Evolutionary conservation across 2,797 vertebrate genomes (phyloP).

Genomic region (Urosaurus nigricauda): DNA sequence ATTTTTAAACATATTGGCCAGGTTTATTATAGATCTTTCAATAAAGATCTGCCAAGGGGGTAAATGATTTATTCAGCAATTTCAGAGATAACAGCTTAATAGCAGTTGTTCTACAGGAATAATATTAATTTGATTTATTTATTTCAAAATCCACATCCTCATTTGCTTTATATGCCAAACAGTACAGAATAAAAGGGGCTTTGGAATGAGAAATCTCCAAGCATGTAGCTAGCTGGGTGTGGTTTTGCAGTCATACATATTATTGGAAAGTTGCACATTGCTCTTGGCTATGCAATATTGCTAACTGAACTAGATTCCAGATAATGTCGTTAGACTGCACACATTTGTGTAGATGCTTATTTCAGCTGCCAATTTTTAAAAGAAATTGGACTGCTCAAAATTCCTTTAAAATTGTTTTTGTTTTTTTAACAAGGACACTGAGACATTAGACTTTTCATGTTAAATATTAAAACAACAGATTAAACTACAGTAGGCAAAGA

Average conservation of each 20-base stretch:
- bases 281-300: slow-evolving; percentile 8
- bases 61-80: slow-evolving; percentile 23
- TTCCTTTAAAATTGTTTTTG: neutral
- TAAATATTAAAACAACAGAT: slow-evolving; percentile 2
- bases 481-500: neutral
- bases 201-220: slow-evolving; percentile 23
- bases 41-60: neutral
- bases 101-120: slow-evolving; percentile 20
- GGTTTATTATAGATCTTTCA: slow-evolving; percentile 27
- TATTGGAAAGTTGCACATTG: neutral
- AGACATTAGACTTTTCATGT: neutral
- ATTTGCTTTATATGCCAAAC: slow-evolving; percentile 29
- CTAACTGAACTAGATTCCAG: neutral
- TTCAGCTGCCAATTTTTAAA: neutral
- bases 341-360: neutral
- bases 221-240: neutral
- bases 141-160: neutral
- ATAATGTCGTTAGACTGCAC: neutral
- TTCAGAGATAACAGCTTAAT: slow-evolving; percentile 29
- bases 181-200: neutral
- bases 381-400: neutral
- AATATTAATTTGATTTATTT: neutral
- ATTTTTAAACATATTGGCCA: slow-evolving; percentile 14
- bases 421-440: neutral
- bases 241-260: neutral